Evolutionary conservation across 1,140 invertebrate genomes (phyloP).

Genomic region (Conopomorpha cramerella): DNA sequence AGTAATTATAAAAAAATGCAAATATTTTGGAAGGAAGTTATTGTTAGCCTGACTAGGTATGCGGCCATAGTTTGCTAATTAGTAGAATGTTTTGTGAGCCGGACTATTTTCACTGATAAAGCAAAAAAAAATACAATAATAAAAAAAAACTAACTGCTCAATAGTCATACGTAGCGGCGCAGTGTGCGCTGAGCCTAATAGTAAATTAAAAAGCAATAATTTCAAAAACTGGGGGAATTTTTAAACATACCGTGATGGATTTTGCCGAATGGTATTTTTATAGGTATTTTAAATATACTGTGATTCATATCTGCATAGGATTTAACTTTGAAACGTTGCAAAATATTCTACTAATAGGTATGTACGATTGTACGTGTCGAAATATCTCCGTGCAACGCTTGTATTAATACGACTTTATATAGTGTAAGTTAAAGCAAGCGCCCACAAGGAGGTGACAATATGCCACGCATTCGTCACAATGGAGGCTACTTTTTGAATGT

Average conservation of each 20-base stretch:
- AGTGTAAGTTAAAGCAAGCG: no score
- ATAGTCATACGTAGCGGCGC: constrained; percentile 37
- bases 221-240: constrained; percentile 38
- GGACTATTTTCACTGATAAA: constrained; percentile 23
- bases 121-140: constrained; percentile 22
- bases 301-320: constrained; percentile 58
- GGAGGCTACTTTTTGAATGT: constrained; percentile 55
- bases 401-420: no score
- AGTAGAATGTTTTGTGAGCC: constrained; percentile 47
- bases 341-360: constrained; percentile 45
- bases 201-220: constrained; percentile 47
- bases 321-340: constrained; percentile 36
- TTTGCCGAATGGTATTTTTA: constrained; percentile 53
- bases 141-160: constrained; percentile 53
- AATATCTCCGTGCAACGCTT: no score
- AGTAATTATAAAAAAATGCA: constrained; percentile 19
- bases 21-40: constrained; percentile 51
- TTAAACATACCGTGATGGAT: constrained; percentile 28
- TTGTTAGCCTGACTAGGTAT: constrained; percentile 20
- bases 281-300: constrained; percentile 59
- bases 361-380: no score
- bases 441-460: constrained; percentile 20
- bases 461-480: constrained; percentile 22
- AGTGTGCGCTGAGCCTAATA: constrained; percentile 11
- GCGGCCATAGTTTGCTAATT: constrained; percentile 21